Evolutionary conservation across 1,140 invertebrate genomes (phyloP), one percentile per base, ranked within the genome.

Genomic region (Gonioctena quinquepunctata): DNA sequence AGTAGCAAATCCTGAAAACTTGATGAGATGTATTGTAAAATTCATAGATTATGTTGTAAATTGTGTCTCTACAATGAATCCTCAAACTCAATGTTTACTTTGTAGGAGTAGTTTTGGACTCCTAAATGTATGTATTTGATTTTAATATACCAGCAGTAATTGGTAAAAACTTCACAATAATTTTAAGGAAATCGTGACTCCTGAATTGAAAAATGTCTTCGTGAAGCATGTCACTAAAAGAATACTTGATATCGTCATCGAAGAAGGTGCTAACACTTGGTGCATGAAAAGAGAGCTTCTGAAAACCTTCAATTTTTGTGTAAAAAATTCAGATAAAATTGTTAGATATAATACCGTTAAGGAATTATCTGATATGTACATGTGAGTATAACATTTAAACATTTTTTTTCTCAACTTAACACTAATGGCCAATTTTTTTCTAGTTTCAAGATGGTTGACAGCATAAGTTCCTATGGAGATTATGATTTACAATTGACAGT

Each of bases 221-320:
- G 27, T 61, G 22, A 33, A 27, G 21, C 23, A 27, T 11, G 59
- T 33, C 18, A 61, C 59, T 13, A 21, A 27, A 19, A 61, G 23
- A 61, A 33, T 61, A 27, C 28, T 61, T 27, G 59, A 61, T 61
- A 27, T 61, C n/a, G 4, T 61, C 16, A 61, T 61, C 13, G 59
- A 61, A 33, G 59, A 61, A 61, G 25, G n/a, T 19, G 27, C 18
- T 8, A 27, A 25, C 5, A 61, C 5, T 18, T 61, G 22, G 59
- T 61, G 59, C 18, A 27, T 61, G 18, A 61, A 61, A 28, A 61
- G 25, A 61, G 59, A 33, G 21, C 23, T 61, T 1, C 28, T 61
- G 23, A 61, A 27, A 3, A 21, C 16, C 4, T 61, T 61, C 18
- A 27, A 27, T 6, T 27, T 3, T 33, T 61, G 59, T n/a, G n/a